A percentile compares a stretch with the other conserved stretches of the same genome.
Evolutionary conservation across 2,888 invertebrate species (phyloP).

Genomic region (Chirona hameri): DNA sequence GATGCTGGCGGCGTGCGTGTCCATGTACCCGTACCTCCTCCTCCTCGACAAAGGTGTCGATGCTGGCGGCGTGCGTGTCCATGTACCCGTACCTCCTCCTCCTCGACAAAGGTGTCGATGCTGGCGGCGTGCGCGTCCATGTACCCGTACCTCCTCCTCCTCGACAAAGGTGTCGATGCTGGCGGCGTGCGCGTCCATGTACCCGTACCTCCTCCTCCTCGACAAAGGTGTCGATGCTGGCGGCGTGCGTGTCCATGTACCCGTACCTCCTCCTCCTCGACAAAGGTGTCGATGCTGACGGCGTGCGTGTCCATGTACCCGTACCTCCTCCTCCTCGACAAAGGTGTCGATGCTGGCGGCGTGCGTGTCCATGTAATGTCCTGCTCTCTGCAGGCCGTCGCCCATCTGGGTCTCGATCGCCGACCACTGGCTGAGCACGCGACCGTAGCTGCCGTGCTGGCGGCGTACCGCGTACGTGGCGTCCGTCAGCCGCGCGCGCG

Average conservation of each 20-base stretch:
- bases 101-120: slow-evolving; percentile 70
- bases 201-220: slow-evolving; percentile 73
- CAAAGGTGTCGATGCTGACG: slow-evolving; percentile 65
- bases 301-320: slow-evolving; percentile 65
- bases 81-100: slow-evolving; percentile 67
- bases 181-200: slow-evolving; percentile 66
- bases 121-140: slow-evolving; percentile 68
- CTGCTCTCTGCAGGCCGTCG: slow-evolving; percentile 66
- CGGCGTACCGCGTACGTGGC: slow-evolving; percentile 72
- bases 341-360: slow-evolving; percentile 68
- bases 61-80: slow-evolving; percentile 68
- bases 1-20: slow-evolving; percentile 67
- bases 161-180: slow-evolving; percentile 70
- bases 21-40: slow-evolving; percentile 67
- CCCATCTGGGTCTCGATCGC: slow-evolving; percentile 77
- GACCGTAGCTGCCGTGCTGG: slow-evolving; percentile 74
- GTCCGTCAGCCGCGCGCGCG: slow-evolving; percentile 64
- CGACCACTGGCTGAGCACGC: slow-evolving; percentile 81
- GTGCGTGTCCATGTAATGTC: slow-evolving; percentile 64
- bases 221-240: slow-evolving; percentile 66
- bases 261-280: slow-evolving; percentile 73
- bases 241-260: slow-evolving; percentile 67
- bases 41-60: slow-evolving; percentile 71
- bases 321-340: slow-evolving; percentile 74
- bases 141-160: slow-evolving; percentile 68